Base-by-base conservation (phyloP, 1,140 invertebrate genomes). In the Macrosteles quadrilineatus region DNA sequence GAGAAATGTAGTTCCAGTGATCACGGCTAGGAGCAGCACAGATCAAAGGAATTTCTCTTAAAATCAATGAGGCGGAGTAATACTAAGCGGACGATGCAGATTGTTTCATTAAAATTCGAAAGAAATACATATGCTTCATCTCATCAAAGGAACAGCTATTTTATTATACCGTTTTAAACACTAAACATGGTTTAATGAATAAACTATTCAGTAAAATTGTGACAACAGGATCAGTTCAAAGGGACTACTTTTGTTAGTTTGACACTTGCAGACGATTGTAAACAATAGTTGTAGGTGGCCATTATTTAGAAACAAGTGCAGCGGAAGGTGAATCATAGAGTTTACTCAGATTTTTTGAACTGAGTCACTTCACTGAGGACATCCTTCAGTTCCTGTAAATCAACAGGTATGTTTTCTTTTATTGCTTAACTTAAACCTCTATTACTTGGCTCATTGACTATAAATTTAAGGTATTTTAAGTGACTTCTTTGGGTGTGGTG, bases 241-340 rank as follows among this genome's bases (percentile, higher is more conserved):
- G 63, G n/a, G 21, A 66, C 63, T 66, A 66, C 23, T 66, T 66
- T 43, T 43, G 1, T 45, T n/a, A 23, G 9, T 59, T 43, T 43
- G 32, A 66, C 31, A 43, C 40, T 66, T 43, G 59, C 40, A 25
- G 63, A 45, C 32, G 63, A 66, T 32, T 40, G 63, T 66, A 66
- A 66, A 66, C 63, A 69, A 55, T 62, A 69, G 67, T 68, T 55
- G 67, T 69, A 30, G 67, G 67, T 59, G 55, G 53, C 67, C 53
- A 47, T 55, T 47, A 69, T 69, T 43, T 57, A 29, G 23, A 36
- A 69, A 59, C 67, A 69, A 69, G 67, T 69, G 67, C 27, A 69
- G 23, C 29, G 67, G 11, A 25, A 63, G 31, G 59, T 63, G 59
- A 63, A 25, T 63, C 59, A 63, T 32, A 32, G n/a, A n/a, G 9